Conservation (phyloP, 2,888 invertebrate genomes). For the Aproaerema taeniolella region DNA sequence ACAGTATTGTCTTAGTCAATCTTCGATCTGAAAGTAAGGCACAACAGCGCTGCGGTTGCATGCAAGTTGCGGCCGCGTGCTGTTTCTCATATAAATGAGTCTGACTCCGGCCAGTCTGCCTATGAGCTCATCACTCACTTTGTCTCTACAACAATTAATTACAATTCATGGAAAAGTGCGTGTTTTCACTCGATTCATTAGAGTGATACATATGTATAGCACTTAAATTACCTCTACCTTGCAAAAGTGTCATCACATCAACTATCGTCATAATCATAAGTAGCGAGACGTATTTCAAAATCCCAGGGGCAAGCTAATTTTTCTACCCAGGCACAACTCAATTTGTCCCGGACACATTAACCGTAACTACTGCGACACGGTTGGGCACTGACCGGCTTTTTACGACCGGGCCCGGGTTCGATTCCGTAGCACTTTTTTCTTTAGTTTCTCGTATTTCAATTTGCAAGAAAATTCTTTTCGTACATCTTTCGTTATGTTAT, state of each 20-base stretch:
- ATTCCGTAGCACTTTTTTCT: slow-evolving; percentile 43
- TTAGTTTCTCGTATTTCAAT: slow-evolving; percentile 65
- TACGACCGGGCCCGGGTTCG: slow-evolving; percentile 52
- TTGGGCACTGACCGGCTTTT: slow-evolving; percentile 60
- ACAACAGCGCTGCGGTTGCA: not conserved
- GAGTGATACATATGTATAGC: no score
- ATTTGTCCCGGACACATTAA: slow-evolving; percentile 72
- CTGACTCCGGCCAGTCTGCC: slow-evolving; percentile 2
- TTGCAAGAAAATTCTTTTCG: slow-evolving; percentile 52
- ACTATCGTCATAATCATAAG: slow-evolving; percentile 29
- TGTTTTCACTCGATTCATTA: no score
- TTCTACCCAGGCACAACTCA: slow-evolving; percentile 66
- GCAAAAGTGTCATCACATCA: slow-evolving; percentile 18
- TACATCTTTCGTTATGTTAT: slow-evolving; percentile 7
- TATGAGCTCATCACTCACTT: not conserved
- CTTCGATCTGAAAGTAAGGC: slow-evolving; percentile 5
- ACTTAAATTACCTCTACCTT: no score
- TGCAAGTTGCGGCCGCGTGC: not conserved
- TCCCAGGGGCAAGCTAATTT: slow-evolving; percentile 66
- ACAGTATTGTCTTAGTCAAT: slow-evolving; percentile 1
- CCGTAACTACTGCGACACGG: slow-evolving; percentile 67
- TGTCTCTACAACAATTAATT: not conserved
- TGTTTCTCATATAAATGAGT: not conserved
- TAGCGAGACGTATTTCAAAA: slow-evolving; percentile 23
- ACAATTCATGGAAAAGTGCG: no score